Evolutionary conservation across 2,888 invertebrate genomes (phyloP).

Genomic region (Odontocolon sp.): DNA sequence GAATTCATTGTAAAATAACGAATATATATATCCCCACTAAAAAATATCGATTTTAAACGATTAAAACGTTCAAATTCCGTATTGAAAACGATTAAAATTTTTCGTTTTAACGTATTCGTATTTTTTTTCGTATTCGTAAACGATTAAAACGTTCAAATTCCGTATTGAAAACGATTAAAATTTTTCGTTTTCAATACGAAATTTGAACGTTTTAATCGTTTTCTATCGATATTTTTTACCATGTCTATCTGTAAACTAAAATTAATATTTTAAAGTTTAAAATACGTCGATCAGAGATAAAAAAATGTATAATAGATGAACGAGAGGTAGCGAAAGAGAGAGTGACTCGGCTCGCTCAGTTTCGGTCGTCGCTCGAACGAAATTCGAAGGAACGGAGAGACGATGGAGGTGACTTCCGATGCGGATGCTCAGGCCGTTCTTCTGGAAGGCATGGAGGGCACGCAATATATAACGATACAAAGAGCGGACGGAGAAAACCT

Average conservation of each 20-base stretch:
- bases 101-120: too few relatives aligned
- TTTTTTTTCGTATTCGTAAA: too few relatives aligned
- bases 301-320: conserved; percentile 4
- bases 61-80: too few relatives aligned
- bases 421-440: conserved; percentile 78
- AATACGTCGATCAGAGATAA: not conserved
- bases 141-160: too few relatives aligned
- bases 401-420: conserved; percentile 76
- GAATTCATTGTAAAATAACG: not conserved
- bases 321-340: not conserved
- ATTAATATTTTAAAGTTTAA: too few relatives aligned
- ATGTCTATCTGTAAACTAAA: too few relatives aligned
- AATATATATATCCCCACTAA: too few relatives aligned
- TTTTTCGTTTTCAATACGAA: too few relatives aligned
- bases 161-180: too few relatives aligned
- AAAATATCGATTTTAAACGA: not conserved
- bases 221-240: too few relatives aligned
- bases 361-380: not conserved
- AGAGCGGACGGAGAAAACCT: conserved; percentile 76
- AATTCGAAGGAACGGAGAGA: conserved; percentile 28
- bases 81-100: too few relatives aligned
- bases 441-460: conserved; percentile 78
- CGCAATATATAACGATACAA: conserved; percentile 80
- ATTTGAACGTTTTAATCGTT: too few relatives aligned
- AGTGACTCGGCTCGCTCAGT: not conserved